These are phyloP conservation scores for Eupelmus urozonus DNA, from an alignment of 2,888 invertebrate species.

Conservation along the genomic window DNA sequence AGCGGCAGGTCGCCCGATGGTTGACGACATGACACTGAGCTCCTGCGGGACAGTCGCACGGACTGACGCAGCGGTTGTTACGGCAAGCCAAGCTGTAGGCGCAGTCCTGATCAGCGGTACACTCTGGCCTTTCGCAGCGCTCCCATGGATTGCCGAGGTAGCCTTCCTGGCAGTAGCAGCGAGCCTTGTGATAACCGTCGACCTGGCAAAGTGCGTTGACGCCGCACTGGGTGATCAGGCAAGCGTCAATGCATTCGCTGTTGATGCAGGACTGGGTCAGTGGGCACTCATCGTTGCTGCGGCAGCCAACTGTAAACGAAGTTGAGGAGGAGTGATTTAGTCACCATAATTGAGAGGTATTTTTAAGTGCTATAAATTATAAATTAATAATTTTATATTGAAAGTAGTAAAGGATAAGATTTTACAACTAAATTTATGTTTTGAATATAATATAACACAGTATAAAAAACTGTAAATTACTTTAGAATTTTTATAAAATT, in stretches of 20 bases:
- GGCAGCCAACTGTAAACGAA: constrained; percentile 85
- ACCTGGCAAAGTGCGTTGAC: constrained; percentile 87
- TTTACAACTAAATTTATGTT: no score
- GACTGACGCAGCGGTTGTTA: constrained; percentile 88
- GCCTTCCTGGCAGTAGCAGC: constrained; percentile 87
- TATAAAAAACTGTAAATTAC: no score
- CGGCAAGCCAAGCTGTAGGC: constrained; percentile 88
- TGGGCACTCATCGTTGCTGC: constrained; percentile 90
- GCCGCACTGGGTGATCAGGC: constrained; percentile 89
- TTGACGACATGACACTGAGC: constrained; percentile 88
- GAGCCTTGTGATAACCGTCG: constrained; percentile 86
- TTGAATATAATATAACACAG: no score
- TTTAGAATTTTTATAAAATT: no score
- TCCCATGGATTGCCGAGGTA: constrained; percentile 89
- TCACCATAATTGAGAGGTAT: no score
- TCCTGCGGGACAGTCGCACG: constrained; percentile 89
- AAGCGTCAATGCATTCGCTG: constrained; percentile 88
- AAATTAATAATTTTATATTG: background rate
- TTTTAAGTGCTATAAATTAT: no score
- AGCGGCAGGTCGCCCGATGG: constrained; percentile 88
- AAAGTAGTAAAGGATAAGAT: background rate
- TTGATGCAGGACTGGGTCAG: constrained; percentile 90
- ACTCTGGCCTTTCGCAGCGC: constrained; percentile 88
- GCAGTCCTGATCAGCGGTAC: constrained; percentile 87
- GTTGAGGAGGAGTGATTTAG: no score